These are phyloP conservation scores for Dromius quadrimaculatus DNA, from an alignment of 2,888 invertebrate species.

Conservation along the genomic window DNA sequence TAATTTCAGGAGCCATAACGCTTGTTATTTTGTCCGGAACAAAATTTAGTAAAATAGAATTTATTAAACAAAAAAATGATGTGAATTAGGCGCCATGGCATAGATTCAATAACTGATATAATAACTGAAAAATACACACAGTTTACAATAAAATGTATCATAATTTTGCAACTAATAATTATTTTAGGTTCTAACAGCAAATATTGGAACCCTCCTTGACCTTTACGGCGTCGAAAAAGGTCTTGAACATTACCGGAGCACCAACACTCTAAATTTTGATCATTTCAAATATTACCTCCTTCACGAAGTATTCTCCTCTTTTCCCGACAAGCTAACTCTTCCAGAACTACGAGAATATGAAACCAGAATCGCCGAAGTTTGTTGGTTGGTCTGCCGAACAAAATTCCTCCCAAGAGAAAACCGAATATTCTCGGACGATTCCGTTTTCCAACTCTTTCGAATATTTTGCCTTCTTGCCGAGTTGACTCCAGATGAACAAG, in stretches of 20 bases:
- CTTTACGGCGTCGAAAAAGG: slow-evolving; percentile 84
- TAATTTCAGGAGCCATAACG: no score
- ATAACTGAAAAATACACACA: no score
- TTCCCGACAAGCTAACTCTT: slow-evolving; percentile 73
- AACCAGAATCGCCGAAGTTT: slow-evolving; percentile 79
- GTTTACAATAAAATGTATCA: no score
- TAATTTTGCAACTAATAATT: no score
- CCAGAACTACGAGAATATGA: slow-evolving; percentile 73
- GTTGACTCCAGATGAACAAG: slow-evolving; percentile 72
- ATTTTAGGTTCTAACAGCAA: slow-evolving; percentile 83
- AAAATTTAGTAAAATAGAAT: no score
- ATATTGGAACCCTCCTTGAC: slow-evolving; percentile 82
- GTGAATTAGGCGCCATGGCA: no score
- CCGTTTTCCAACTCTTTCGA: slow-evolving; percentile 79
- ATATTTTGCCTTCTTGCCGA: slow-evolving; percentile 85
- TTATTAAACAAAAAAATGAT: no score
- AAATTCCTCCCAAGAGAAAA: slow-evolving; percentile 72
- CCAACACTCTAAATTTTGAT: slow-evolving; percentile 77
- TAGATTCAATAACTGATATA: no score
- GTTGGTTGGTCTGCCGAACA: slow-evolving; percentile 84
- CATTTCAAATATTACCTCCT: slow-evolving; percentile 82
- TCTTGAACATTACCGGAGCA: slow-evolving; percentile 81
- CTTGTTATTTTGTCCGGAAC: no score
- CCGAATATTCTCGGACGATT: slow-evolving; percentile 74
- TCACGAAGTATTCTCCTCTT: slow-evolving; percentile 78